phyloP scores from a whole-genome alignment of 2,888 invertebrate species.

The Lycocerus yunnanus region DNA sequence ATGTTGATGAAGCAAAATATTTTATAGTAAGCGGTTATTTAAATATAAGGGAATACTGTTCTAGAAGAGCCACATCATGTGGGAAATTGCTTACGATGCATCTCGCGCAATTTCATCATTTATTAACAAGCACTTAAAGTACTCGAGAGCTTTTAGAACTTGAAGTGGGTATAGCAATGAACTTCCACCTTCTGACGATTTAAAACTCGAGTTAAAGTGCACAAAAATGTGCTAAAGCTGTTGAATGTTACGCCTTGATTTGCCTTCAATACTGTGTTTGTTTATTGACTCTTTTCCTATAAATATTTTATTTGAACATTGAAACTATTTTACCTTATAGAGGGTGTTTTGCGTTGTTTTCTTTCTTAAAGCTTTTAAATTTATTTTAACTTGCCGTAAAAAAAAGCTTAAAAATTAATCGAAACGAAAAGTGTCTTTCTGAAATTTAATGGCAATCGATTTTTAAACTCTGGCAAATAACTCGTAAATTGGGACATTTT shows the following conservation, averaged over 20 bases:
- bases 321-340: not conserved
- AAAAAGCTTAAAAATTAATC: not conserved
- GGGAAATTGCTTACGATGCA: constrained; percentile 25
- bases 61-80: constrained; percentile 7
- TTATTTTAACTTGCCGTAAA: not conserved
- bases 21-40: not conserved
- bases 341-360: not conserved
- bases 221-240: constrained; percentile 17
- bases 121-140: constrained; percentile 30
- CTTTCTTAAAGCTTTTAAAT: not conserved
- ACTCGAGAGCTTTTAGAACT: constrained; percentile 29
- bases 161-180: constrained; percentile 10
- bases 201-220: constrained; percentile 19
- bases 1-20: not conserved
- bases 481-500: no score
- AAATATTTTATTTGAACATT: not conserved
- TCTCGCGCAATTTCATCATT: constrained; percentile 23
- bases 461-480: not conserved
- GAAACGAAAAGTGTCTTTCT: not conserved
- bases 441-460: not conserved
- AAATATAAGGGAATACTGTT: constrained; percentile 5
- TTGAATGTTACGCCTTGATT: constrained; percentile 8
- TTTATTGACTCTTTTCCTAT: constrained; percentile 1
- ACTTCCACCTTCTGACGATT: constrained; percentile 9
- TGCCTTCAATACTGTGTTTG: constrained; percentile 5